Base-by-base conservation (phyloP, 2,888 invertebrate genomes). In the Mythimna pallens region DNA sequence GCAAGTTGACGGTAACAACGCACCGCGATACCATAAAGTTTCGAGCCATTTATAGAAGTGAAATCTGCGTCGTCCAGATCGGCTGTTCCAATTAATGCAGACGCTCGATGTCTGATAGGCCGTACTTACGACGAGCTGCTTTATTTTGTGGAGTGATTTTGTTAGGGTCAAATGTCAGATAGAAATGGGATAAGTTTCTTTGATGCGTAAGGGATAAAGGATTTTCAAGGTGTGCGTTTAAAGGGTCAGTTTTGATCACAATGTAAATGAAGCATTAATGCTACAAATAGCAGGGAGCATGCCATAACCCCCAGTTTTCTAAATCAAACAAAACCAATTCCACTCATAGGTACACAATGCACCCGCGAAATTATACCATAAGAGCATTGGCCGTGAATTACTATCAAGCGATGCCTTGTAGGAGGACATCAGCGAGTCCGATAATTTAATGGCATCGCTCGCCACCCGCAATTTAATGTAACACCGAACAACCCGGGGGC, bases 11-110 rank as follows among this genome's bases (percentile, higher is more conserved):
- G 93, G 92, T 91, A 91, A 94, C 95, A 94, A 92, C 94, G 93
- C 93, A 91, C 91, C 90, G 88, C 83, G 94, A 94, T 94, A 95
- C 95, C 95, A 95, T 95, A 95, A 95, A 94, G 90, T 92, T 91
- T 94, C 93, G 85, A 91, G 93, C 95, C 96, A 94, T 96, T 95
- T 96, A 96, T 95, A 94, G 95, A 92, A 92, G 92, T 89, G 93
- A 93, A 92, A 94, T 93, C 93, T 91, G 90, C 89, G 80, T 88
- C 86, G 87, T 86, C 82, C 85, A 90, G 92, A 93, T 93, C 93
- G 92, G 90, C 91, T 90, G 93, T 90, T 91, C 95, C 95, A 96
- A 96, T 96, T 95, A 96, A 95, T 95, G 95, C 92, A 88, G 81
- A 83, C 86, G 79, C 81, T 71, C 83, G 85, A 85, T 91, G 90